Percentiles rank a stretch among this genome's conserved stretches.
Evolutionary conservation across 2,888 invertebrate species (phyloP).

Genomic region (Acanthopleura granulata): DNA sequence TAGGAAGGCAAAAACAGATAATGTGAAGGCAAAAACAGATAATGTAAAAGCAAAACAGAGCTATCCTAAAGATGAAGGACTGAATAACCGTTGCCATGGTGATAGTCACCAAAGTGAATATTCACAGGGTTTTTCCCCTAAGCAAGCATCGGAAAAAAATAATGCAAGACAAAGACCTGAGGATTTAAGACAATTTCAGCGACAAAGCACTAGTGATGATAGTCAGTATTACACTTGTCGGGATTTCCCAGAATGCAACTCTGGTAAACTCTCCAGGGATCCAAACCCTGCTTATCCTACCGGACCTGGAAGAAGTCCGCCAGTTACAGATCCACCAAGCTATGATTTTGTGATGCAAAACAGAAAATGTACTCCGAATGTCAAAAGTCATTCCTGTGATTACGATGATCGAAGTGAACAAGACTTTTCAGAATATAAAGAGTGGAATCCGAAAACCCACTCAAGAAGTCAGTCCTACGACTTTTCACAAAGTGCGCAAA

Average conservation of each 20-base stretch:
- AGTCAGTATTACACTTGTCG: slow-evolving; percentile 8
- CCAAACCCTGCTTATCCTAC: background rate
- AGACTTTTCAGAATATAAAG: background rate
- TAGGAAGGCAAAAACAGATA: slow-evolving; percentile 24
- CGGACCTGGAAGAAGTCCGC: background rate
- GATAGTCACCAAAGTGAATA: background rate
- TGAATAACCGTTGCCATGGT: too few relatives aligned
- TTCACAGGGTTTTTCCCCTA: too few relatives aligned
- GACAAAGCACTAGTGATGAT: slow-evolving; percentile 1
- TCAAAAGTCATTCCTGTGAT: slow-evolving; percentile 8
- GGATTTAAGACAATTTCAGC: background rate
- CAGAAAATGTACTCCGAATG: background rate
- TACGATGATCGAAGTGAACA: background rate
- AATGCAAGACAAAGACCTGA: background rate
- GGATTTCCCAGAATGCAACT: background rate
- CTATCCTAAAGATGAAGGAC: background rate
- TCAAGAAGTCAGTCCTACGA: background rate
- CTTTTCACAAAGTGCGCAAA: background rate
- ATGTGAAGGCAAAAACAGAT: background rate
- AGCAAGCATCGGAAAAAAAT: too few relatives aligned
- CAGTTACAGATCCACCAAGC: background rate
- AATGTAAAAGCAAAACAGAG: background rate
- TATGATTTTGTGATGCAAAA: slow-evolving; percentile 5
- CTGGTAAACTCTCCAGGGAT: background rate
- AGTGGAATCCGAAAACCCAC: background rate